A percentile compares a stretch with the other conserved stretches of the same genome.
These are phyloP conservation scores for Urocynchramus pylzowi DNA, from an alignment of 2,113 vertebrate genomes.

Conservation along the genomic window DNA sequence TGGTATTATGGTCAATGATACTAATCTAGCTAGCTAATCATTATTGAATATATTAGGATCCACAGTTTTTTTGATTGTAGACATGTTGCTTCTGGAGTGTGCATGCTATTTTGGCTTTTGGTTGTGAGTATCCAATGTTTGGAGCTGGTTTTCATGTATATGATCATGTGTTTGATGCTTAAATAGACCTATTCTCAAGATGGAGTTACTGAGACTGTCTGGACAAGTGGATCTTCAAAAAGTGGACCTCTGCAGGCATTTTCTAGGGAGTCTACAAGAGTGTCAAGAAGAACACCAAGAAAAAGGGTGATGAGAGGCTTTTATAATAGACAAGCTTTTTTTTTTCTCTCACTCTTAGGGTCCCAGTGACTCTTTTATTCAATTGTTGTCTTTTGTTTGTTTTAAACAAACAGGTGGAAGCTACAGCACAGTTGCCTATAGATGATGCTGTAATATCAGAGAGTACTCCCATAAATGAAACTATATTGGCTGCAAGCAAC, in stretches of 20 bases:
- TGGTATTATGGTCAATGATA: neutral
- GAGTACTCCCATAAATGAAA: conserved; percentile 80
- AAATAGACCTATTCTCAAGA: conserved; percentile 77
- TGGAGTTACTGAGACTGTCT: conserved; percentile 74
- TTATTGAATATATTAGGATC: neutral
- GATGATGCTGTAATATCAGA: conserved; percentile 80
- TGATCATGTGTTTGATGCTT: conserved; percentile 76
- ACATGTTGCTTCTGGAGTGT: neutral
- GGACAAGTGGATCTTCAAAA: conserved; percentile 81
- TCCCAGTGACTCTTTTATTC: conserved; percentile 63
- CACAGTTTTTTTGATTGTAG: neutral
- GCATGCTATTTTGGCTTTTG: conserved; percentile 38
- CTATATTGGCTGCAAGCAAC: conserved; percentile 81
- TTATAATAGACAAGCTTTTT: conserved; percentile 58
- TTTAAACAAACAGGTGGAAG: conserved; percentile 81
- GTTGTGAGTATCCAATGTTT: conserved; percentile 28
- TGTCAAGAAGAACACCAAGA: conserved; percentile 78
- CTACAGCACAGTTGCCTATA: conserved; percentile 77
- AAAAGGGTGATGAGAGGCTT: conserved; percentile 83
- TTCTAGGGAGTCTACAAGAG: conserved; percentile 79
- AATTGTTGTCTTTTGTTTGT: conserved; percentile 73
- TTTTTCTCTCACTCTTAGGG: conserved; percentile 47
- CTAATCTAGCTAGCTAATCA: neutral
- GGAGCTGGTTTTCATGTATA: conserved; percentile 60
- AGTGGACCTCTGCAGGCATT: conserved; percentile 79